These are phyloP conservation scores for Nomada ruficornis DNA, from an alignment of 2,888 invertebrate genomes.

Conservation along the genomic window DNA sequence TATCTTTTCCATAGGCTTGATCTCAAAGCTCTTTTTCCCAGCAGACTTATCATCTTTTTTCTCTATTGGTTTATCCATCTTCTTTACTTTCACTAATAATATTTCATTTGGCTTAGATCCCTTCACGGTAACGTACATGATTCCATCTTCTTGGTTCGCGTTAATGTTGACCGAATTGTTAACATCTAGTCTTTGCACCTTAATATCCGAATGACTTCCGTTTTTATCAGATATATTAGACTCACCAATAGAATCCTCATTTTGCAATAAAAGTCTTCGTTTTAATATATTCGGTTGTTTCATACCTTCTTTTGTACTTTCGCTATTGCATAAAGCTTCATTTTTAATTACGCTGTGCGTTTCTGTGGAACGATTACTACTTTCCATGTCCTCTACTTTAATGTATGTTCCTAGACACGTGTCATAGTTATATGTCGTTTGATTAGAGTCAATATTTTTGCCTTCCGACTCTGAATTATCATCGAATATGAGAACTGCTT, in stretches of 20 bases:
- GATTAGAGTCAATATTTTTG: constrained; percentile 41
- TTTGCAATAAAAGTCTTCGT: constrained; percentile 62
- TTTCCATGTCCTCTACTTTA: constrained; percentile 59
- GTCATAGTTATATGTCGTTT: constrained; percentile 70
- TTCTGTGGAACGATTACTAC: constrained; percentile 34
- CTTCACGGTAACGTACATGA: constrained; percentile 83
- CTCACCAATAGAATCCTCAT: constrained; percentile 45
- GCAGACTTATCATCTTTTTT: constrained; percentile 64
- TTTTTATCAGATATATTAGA: constrained; percentile 51
- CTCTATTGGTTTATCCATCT: constrained; percentile 70
- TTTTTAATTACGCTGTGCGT: constrained; percentile 19
- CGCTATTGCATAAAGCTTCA: constrained; percentile 39
- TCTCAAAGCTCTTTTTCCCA: constrained; percentile 65
- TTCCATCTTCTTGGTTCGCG: constrained; percentile 78
- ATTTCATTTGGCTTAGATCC: constrained; percentile 82
- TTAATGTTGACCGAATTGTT: constrained; percentile 76
- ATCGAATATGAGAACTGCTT: constrained; percentile 34
- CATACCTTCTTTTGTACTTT: constrained; percentile 55
- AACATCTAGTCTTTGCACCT: constrained; percentile 78
- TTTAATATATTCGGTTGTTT: constrained; percentile 76
- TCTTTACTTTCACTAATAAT: constrained; percentile 80
- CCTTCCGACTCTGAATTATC: constrained; percentile 24
- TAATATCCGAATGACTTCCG: constrained; percentile 67
- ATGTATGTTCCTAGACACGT: constrained; percentile 67
- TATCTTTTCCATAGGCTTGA: constrained; percentile 73